Percentiles rank a stretch among this genome's conserved stretches.
phyloP scores from a whole-genome alignment of 2,888 invertebrate species.

The Drosophila robusta region DNA sequence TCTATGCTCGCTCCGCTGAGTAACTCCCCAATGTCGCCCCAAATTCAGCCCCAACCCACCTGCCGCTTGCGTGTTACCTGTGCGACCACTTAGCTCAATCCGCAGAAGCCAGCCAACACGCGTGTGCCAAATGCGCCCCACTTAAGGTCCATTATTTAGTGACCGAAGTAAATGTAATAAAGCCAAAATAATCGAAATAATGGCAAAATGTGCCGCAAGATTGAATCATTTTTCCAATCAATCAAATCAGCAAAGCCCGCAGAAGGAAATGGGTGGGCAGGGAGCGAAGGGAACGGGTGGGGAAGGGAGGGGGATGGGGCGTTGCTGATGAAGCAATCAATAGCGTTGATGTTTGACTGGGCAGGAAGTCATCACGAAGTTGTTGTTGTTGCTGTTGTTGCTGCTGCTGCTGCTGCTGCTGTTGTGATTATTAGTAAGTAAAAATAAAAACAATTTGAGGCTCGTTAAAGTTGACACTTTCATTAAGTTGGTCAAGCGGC shows the following conservation, averaged over 20 bases:
- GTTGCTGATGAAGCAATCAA: conserved; percentile 71
- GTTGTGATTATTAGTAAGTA: conserved; percentile 62
- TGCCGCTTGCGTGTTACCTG: too few relatives aligned
- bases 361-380: conserved; percentile 54
- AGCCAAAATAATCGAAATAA: conserved; percentile 42
- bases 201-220: conserved; percentile 65
- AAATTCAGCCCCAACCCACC: not conserved
- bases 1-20: not conserved
- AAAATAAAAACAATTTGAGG: conserved; percentile 80
- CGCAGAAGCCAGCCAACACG: not conserved
- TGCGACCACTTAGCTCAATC: not conserved
- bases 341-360: conserved; percentile 65
- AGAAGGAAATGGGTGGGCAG: conserved; percentile 23
- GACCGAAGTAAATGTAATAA: conserved; percentile 37
- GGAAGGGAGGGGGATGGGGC: not conserved
- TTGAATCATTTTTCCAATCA: conserved; percentile 83
- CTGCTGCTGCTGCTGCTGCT: conserved; percentile 8
- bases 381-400: conserved; percentile 24
- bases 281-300: not conserved
- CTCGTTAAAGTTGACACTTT: conserved; percentile 82
- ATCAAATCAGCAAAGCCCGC: conserved; percentile 71
- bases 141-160: conserved; percentile 25
- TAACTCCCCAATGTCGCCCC: too few relatives aligned
- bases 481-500: conserved; percentile 78
- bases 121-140: conserved; percentile 12